Base-by-base conservation (phyloP, 1,140 invertebrate genomes). In the Tenebrio molitor region DNA sequence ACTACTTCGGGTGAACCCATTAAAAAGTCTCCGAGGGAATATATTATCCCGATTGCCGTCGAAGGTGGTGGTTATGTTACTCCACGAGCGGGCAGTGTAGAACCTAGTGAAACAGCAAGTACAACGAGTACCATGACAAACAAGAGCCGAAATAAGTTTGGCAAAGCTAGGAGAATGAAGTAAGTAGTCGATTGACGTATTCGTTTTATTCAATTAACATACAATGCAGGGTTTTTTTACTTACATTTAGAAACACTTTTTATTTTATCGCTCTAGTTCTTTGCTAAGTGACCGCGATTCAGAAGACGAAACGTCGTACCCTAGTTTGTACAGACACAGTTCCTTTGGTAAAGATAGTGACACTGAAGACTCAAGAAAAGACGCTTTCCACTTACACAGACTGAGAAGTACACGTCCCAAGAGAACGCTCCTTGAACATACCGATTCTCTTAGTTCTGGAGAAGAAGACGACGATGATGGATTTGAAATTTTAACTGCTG, bases 391-490 rank as follows among this genome's bases (percentile, higher is more conserved):
- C 70, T 91, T 92, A 88, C 91, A 93, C 80, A 84, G 91, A 75
- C 83, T 94, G 74, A 89, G 92, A 80, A 92, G 91, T 75, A 89
- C 90, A n/a, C 86, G 91, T 66, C 90, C 91, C 34, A 89, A 91
- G 77, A 89, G 89, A 74, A 79, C 84, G 34, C 83, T 86, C 58
- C 83, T 92, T 50, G 91, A 93, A 73, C 87, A 89, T 69, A 89
- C 89, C 63, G 94, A 95, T 83, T 95, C 93, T 65, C 87, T 95
- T 34, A 94, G 93, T 77, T 95, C 93, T 7, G 93, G 93, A 36
- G 94, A 95, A 80, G 93, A 94, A 71, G 92, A 94, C 79, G 94
- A 95, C 77, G 93, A 95, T 78, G 94, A 95, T 81, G 93, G 93
- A 72, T 96, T 96, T 86, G 93, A 96, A 81, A 88, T 95, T 69